Conservation (phyloP, 2,888 invertebrate species). For the Habroteleia sp. region DNA sequence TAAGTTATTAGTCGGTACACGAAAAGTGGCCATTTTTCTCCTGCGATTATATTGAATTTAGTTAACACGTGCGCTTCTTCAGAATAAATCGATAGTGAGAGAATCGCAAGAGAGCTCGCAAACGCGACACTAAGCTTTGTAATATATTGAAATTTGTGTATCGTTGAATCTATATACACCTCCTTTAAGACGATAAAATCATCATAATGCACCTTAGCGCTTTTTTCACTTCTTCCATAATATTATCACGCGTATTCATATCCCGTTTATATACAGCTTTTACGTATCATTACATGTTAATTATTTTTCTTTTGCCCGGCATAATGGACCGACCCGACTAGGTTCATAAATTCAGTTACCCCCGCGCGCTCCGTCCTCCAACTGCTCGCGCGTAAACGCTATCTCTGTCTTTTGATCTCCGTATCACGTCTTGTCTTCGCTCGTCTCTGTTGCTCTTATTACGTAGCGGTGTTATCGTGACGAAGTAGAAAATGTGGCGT, state of each 20-base stretch:
- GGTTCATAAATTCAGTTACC: slow-evolving; percentile 54
- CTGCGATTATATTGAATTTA: slow-evolving; percentile 35
- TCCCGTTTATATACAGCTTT: slow-evolving; percentile 39
- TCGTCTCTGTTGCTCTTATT: slow-evolving; percentile 58
- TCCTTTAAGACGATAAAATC: slow-evolving; percentile 44
- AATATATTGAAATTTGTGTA: slow-evolving; percentile 54
- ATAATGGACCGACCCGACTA: slow-evolving; percentile 47
- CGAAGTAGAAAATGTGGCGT: slow-evolving; percentile 74
- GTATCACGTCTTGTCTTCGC: slow-evolving; percentile 50
- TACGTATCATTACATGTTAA: slow-evolving; percentile 54
- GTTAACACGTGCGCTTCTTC: slow-evolving; percentile 13
- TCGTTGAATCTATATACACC: slow-evolving; percentile 43
- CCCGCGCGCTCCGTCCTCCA: slow-evolving; percentile 56
- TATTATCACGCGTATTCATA: slow-evolving; percentile 51
- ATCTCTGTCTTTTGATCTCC: slow-evolving; percentile 50
- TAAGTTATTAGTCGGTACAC: slow-evolving; percentile 21
- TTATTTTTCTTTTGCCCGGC: slow-evolving; percentile 44
- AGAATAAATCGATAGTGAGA: no score
- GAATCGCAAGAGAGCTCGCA: no score
- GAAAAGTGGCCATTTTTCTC: slow-evolving; percentile 15
- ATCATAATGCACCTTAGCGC: slow-evolving; percentile 12
- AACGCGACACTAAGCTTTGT: slow-evolving; percentile 10
- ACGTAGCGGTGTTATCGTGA: slow-evolving; percentile 72
- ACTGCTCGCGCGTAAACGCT: slow-evolving; percentile 18
- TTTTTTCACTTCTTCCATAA: slow-evolving; percentile 20